Percentiles rank a stretch among this genome's conserved stretches.
phyloP scores from a whole-genome alignment of 1,140 invertebrate species.

The Eupristina koningsbergeri region DNA sequence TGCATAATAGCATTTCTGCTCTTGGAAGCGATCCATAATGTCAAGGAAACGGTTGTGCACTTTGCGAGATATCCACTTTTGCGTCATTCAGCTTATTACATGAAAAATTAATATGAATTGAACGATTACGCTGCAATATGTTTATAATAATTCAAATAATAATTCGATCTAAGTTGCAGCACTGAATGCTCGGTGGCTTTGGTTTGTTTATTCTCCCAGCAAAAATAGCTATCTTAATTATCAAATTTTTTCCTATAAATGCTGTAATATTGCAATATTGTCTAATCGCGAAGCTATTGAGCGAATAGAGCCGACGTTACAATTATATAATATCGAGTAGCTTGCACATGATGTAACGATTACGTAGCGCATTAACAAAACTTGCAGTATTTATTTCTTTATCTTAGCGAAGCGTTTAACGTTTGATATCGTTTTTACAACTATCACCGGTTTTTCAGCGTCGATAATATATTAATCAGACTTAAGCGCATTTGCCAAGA shows the following conservation, averaged over 20 bases:
- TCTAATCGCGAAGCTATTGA: background rate
- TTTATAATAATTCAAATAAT: background rate
- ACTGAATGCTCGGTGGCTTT: too few species aligned
- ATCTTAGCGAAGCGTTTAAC: background rate
- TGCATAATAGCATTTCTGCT: slow-evolving; percentile 33
- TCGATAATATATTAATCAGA: background rate
- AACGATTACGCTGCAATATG: background rate
- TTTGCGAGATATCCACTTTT: background rate
- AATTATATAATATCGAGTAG: background rate
- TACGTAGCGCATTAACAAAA: background rate
- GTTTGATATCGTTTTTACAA: background rate
- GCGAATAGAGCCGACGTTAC: background rate
- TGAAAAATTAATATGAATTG: background rate
- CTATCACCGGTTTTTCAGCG: background rate
- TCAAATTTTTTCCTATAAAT: background rate
- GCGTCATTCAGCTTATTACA: background rate
- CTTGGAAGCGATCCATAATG: slow-evolving; percentile 49
- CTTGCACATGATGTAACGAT: background rate
- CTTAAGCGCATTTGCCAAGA: background rate
- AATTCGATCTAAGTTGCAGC: too few species aligned
- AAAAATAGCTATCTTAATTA: background rate
- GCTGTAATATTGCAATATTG: background rate
- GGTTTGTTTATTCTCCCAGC: background rate
- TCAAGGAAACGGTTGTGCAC: slow-evolving; percentile 35
- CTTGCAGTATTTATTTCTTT: slow-evolving; percentile 4